These are phyloP conservation scores for Mycetomoellerius zeteki DNA, from an alignment of 1,140 invertebrate species.

Conservation along the genomic window DNA sequence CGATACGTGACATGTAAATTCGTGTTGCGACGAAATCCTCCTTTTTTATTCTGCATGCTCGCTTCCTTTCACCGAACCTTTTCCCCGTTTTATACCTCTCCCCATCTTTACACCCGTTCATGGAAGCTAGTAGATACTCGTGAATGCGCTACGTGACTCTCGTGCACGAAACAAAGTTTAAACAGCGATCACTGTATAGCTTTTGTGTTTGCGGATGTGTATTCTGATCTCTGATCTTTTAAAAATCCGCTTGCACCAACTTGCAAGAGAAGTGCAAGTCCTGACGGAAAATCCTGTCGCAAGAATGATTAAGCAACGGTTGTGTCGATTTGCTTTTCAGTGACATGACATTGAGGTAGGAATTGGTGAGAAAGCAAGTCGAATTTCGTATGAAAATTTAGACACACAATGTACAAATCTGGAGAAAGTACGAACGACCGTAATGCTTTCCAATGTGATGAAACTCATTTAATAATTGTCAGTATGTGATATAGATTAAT, in stretches of 20 bases:
- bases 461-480: not conserved
- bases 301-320: not conserved
- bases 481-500: not conserved
- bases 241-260: not conserved
- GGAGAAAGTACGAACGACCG: not conserved
- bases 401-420: not conserved
- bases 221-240: conserved; percentile 28
- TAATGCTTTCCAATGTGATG: not conserved
- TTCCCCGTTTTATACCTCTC: conserved; percentile 13
- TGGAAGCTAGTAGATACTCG: conserved; percentile 22
- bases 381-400: not conserved
- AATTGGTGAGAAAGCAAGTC: not conserved
- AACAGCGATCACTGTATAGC: conserved; percentile 41
- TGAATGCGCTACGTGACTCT: conserved; percentile 56
- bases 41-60: conserved; percentile 64
- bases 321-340: not conserved
- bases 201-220: conserved; percentile 15
- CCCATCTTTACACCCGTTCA: not conserved
- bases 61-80: conserved; percentile 39
- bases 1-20: conserved; percentile 74
- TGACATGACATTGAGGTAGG: not conserved
- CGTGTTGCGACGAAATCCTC: conserved; percentile 31
- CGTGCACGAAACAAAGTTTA: conserved; percentile 45
- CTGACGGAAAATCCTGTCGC: not conserved
- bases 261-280: not conserved